Conservation (phyloP, 2,797 vertebrate species). For the Rhynchonycteris naso region DNA sequence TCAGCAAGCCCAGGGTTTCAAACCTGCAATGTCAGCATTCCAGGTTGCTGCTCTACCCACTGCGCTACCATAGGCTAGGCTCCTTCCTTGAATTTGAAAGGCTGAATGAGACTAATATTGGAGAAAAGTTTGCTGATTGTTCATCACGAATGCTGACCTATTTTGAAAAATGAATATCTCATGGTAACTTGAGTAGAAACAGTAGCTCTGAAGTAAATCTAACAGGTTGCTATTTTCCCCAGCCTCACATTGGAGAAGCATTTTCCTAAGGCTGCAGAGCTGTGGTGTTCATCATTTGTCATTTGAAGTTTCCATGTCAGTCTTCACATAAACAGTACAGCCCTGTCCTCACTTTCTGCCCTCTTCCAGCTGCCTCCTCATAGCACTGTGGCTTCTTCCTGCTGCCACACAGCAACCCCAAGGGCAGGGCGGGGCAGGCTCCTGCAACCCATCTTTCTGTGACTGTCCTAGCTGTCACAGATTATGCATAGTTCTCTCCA, state of each 20-base stretch:
- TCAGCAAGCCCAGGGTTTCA: too few relatives aligned
- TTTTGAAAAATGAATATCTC: conserved; percentile 26
- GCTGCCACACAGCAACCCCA: background rate
- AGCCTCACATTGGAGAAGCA: background rate
- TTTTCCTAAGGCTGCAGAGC: background rate
- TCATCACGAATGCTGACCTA: background rate
- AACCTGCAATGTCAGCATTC: too few relatives aligned
- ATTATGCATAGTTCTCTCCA: background rate
- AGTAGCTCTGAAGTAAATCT: background rate
- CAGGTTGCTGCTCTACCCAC: too few relatives aligned
- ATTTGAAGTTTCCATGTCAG: conserved; percentile 26
- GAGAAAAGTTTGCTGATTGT: background rate
- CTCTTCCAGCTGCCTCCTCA: background rate
- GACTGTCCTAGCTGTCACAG: conserved; percentile 58
- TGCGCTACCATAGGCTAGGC: too few relatives aligned
- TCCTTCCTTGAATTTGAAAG: background rate
- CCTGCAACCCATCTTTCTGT: conserved; percentile 46
- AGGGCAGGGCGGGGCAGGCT: background rate
- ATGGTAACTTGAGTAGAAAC: background rate
- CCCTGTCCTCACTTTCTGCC: background rate
- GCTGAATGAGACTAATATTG: background rate
- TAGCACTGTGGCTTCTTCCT: background rate
- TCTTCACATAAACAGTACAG: conserved; percentile 27
- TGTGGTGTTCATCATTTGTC: background rate
- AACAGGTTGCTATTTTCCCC: background rate